phyloP scores from a whole-genome alignment of 2,113 vertebrate genomes.

The Pseudolaguvia tuberculata region DNA sequence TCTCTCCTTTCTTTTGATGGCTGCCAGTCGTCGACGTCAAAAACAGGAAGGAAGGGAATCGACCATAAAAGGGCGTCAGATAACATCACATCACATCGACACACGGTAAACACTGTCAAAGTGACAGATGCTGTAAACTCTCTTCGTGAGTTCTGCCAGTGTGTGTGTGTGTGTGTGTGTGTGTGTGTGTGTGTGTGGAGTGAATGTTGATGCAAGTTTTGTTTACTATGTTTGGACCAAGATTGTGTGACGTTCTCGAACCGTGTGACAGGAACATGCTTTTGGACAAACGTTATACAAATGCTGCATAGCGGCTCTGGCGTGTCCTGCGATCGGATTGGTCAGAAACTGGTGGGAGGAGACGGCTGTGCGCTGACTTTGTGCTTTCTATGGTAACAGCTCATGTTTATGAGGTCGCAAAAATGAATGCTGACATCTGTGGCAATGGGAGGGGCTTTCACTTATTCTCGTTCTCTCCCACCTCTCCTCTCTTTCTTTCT shows the following conservation, averaged over 20 bases:
- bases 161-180: background rate
- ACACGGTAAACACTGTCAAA: conserved; percentile 2
- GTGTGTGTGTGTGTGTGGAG: background rate
- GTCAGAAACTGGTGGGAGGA: background rate
- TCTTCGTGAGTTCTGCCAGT: background rate
- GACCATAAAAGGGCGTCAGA: conserved; percentile 12
- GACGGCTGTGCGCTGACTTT: too few relatives aligned
- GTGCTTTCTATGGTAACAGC: too few relatives aligned
- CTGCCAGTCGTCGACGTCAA: background rate
- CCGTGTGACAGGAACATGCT: background rate
- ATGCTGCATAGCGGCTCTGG: too few relatives aligned
- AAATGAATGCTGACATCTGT: too few relatives aligned
- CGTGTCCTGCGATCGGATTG: background rate
- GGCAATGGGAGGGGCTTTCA: too few relatives aligned
- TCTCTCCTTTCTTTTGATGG: background rate
- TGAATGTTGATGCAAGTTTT: background rate
- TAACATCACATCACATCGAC: background rate
- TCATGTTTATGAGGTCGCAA: too few relatives aligned
- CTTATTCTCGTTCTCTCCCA: too few relatives aligned
- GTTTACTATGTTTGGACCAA: background rate
- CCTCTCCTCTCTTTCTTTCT: too few relatives aligned
- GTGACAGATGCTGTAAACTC: conserved; percentile 6
- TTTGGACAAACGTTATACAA: background rate
- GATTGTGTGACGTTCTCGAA: background rate
- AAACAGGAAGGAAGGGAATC: conserved; percentile 14